Base-by-base conservation (phyloP, 1,140 invertebrate genomes). In the Danaus melanippus region DNA sequence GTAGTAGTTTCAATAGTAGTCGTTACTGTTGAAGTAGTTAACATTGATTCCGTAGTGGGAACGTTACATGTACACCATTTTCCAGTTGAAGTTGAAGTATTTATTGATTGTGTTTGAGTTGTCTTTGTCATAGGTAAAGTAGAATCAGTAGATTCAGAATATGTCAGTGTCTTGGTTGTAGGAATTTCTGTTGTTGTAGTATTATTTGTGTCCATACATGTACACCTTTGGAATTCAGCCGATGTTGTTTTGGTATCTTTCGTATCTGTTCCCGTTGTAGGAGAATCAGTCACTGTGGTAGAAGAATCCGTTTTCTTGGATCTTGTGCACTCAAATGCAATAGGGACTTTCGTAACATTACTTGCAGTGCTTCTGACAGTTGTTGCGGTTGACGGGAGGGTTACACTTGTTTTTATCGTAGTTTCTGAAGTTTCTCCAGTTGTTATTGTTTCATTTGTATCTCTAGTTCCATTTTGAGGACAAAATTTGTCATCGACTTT, bases 401-500 rank as follows among this genome's bases (percentile, higher is more conserved):
- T 15, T 15, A 15, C 21, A 32, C 21, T 54, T 10, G 39, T 54
- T 40, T 44, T 32, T 48, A 41, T 46, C 12, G 48, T 57, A 43
- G 58, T 58, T 5, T 32, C 21, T 17, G 40, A 32, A 21, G 44
- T 49, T 12, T 39, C n/a, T 11, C 42, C 39, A 47, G 39, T 3
- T 7, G 21, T 46, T 11, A 45, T 57, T 41, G 58, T 58, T 32
- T 1, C 21, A 12, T 12, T 40, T 12, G 44, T 49, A 12, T 39
- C 15, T 10, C 42, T 21, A 21, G 39, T 47, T 47, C 41, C 39
- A 21, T 51, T 51, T 10, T n/a, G 9, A 17, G 50, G 17, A 52
- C 62, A 64, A 40, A 46, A 9, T 40, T 12, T n/a, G 7, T 47
- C 32, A 12, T 55, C 32, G 9, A 56, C 40, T 50, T 45, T 44